phyloP scores from a whole-genome alignment of 53 echinoderm and acorn worm species.

The Echinometra lucunter region DNA sequence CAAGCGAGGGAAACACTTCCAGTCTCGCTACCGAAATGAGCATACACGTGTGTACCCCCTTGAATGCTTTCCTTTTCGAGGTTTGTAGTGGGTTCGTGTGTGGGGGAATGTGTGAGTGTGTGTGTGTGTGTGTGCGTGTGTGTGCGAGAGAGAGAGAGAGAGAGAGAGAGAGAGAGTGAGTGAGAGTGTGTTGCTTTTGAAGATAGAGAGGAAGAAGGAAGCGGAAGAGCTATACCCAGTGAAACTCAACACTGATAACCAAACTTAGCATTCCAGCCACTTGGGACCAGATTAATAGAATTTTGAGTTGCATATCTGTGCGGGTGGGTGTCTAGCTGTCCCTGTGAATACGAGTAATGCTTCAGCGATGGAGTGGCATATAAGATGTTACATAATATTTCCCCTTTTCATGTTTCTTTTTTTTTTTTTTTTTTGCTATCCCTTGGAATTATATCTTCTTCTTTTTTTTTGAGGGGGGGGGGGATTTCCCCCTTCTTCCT shows the following conservation, averaged over 20 bases:
- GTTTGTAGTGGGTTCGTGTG: not conserved
- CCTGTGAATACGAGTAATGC: not conserved
- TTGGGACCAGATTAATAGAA: conserved; percentile 59
- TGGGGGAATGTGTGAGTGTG: not conserved
- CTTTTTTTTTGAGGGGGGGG: not conserved
- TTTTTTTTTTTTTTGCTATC: too few species aligned
- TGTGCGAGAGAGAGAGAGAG: conserved; percentile 2
- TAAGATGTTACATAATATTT: too few species aligned
- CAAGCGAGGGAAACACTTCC: conserved; percentile 60
- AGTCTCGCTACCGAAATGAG: conserved; percentile 6
- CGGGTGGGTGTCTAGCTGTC: not conserved
- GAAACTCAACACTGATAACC: conserved; percentile 18
- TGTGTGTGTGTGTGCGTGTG: conserved; percentile 33
- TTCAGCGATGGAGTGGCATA: not conserved
- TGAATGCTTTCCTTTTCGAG: conserved; percentile 15
- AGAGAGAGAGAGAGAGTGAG: conserved; percentile 2
- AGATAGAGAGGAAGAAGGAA: not conserved
- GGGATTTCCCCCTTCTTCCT: not conserved
- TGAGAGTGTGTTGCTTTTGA: conserved; percentile 19
- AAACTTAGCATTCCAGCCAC: conserved; percentile 43
- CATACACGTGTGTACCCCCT: conserved; percentile 53
- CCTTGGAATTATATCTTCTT: too few species aligned
- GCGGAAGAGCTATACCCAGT: not conserved
- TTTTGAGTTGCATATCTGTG: conserved; percentile 22
- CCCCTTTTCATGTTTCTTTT: too few species aligned